Conservation (phyloP, 2,888 invertebrate species). For the Xanthorhoe spadicearia region DNA sequence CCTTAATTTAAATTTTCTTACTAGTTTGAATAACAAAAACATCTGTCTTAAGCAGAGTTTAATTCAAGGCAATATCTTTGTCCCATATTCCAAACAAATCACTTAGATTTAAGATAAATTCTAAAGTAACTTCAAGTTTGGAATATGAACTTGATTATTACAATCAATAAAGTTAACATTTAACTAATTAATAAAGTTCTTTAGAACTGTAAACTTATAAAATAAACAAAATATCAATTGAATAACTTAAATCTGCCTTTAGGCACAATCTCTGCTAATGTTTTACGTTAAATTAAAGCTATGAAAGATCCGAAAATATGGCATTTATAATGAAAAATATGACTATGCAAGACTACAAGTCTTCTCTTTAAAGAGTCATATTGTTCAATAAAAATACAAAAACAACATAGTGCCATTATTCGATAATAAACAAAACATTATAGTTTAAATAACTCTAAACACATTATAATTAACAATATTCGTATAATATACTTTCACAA, state of each 20-base stretch:
- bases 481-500: no score
- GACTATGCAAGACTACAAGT: not conserved
- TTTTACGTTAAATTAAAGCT: constrained; percentile 18
- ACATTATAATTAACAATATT: no score
- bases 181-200: not conserved
- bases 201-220: constrained; percentile 2
- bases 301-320: constrained; percentile 15
- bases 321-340: constrained; percentile 7
- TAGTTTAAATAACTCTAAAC: not conserved
- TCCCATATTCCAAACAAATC: no score
- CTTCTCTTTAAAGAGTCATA: not conserved
- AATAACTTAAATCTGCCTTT: constrained; percentile 13
- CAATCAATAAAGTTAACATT: not conserved
- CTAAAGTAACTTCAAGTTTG: no score
- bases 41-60: no score
- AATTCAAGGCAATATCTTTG: no score
- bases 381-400: not conserved
- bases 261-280: constrained; percentile 3
- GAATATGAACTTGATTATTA: no score
- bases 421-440: not conserved
- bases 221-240: constrained; percentile 25
- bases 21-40: not conserved
- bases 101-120: no score
- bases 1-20: not conserved
- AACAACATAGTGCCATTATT: not conserved